Percentiles rank a stretch among this genome's conserved stretches.
phyloP scores from a whole-genome alignment of 1,140 invertebrate genomes.

The Diuraphis noxia region DNA sequence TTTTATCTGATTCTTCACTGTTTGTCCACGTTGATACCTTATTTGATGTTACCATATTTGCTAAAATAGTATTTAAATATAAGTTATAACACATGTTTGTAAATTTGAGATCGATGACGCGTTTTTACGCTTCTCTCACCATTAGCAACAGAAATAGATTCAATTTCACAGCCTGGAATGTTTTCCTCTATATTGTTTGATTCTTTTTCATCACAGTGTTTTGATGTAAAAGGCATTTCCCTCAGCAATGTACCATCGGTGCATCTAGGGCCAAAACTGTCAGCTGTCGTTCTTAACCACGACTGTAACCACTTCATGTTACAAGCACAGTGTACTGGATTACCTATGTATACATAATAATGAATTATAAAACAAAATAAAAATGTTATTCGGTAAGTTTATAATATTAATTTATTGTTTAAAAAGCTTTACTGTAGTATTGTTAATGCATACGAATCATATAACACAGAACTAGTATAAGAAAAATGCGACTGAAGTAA shows the following conservation, averaged over 20 bases:
- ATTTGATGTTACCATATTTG: slow-evolving; percentile 27
- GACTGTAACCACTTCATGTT: slow-evolving; percentile 77
- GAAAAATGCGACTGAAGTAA: not conserved
- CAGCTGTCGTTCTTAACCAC: slow-evolving; percentile 72
- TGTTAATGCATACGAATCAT: not conserved
- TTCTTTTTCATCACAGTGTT: slow-evolving; percentile 68
- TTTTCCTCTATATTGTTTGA: slow-evolving; percentile 56
- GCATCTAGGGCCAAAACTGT: slow-evolving; percentile 71
- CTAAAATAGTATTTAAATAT: slow-evolving; percentile 2
- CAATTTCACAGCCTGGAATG: slow-evolving; percentile 69
- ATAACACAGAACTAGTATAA: not conserved
- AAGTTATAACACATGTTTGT: not conserved
- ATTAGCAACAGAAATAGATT: slow-evolving; percentile 56
- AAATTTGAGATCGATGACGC: not conserved
- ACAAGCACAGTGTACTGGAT: slow-evolving; percentile 80
- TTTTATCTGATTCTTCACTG: not conserved
- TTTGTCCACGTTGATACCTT: slow-evolving; percentile 29
- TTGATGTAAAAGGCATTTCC: slow-evolving; percentile 70
- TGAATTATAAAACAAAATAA: not conserved
- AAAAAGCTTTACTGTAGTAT: not conserved
- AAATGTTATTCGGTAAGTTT: not conserved
- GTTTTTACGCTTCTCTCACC: not conserved
- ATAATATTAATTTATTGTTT: not conserved
- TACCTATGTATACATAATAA: slow-evolving; percentile 65
- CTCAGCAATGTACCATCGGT: slow-evolving; percentile 73